Percentiles rank a stretch among this genome's conserved stretches.
Evolutionary conservation across 2,113 vertebrate species (phyloP).

Genomic region (Plecotus auritus): DNA sequence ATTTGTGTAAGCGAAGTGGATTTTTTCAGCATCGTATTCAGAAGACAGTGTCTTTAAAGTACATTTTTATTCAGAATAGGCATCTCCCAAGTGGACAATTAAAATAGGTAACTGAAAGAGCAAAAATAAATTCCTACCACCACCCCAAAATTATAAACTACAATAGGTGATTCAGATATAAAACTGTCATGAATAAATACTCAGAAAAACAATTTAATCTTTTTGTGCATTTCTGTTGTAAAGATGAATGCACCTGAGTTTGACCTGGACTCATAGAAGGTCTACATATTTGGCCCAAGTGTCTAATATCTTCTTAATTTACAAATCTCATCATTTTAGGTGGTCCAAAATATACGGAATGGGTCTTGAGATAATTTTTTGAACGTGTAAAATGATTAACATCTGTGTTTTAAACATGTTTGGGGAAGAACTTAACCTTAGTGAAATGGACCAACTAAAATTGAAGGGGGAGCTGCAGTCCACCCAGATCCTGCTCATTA

Average conservation of each 20-base stretch:
- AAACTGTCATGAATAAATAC: slow-evolving; percentile 31
- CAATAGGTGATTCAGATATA: slow-evolving; percentile 55
- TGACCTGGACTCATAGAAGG: background rate
- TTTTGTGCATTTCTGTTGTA: background rate
- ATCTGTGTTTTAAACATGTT: background rate
- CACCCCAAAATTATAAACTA: background rate
- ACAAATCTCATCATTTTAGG: background rate
- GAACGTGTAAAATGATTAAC: background rate
- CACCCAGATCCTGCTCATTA: background rate
- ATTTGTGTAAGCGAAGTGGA: slow-evolving; percentile 63
- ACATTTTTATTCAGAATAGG: slow-evolving; percentile 55
- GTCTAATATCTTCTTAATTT: background rate
- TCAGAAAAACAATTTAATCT: background rate
- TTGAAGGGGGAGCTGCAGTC: background rate
- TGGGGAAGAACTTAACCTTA: background rate
- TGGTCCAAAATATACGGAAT: background rate
- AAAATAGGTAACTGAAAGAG: slow-evolving; percentile 57
- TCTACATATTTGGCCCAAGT: background rate
- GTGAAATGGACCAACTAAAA: background rate
- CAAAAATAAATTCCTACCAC: background rate
- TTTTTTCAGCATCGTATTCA: slow-evolving; percentile 45
- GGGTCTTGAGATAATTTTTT: background rate
- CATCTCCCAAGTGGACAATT: slow-evolving; percentile 64
- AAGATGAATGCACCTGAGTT: background rate
- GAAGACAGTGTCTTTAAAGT: slow-evolving; percentile 43